A percentile compares a stretch with the other conserved stretches of the same genome.
Evolutionary conservation across 2,113 vertebrate species (phyloP).

Genomic region (Cephalopholis sonnerati): DNA sequence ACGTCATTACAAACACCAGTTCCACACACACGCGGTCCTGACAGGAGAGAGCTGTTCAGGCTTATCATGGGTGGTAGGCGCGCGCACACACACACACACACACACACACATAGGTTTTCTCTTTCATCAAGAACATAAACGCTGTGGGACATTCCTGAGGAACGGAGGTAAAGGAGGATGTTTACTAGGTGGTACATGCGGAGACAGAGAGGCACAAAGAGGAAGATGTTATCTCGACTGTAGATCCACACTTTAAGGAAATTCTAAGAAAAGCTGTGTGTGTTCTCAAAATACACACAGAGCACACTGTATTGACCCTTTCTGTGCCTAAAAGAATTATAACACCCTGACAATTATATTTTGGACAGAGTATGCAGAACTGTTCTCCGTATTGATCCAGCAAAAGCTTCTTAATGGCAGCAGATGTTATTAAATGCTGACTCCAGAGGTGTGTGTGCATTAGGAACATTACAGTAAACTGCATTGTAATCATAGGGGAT

Average conservation of each 20-base stretch:
- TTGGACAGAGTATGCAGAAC: background rate
- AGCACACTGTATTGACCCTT: background rate
- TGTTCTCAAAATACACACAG: slow-evolving; percentile 8
- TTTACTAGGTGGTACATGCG: slow-evolving; percentile 44
- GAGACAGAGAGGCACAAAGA: slow-evolving; percentile 48
- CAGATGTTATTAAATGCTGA: slow-evolving; percentile 20
- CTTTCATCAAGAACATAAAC: slow-evolving; percentile 18
- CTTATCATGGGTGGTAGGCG: slow-evolving; percentile 20
- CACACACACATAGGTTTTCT: background rate
- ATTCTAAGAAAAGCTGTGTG: background rate
- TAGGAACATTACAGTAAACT: slow-evolving; percentile 17
- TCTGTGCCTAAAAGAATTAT: background rate
- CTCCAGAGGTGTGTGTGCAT: background rate
- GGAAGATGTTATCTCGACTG: slow-evolving; percentile 67
- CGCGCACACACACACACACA: background rate
- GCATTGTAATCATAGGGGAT: background rate
- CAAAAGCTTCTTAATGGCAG: slow-evolving; percentile 19
- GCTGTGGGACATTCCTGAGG: slow-evolving; percentile 60
- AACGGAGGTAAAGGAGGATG: slow-evolving; percentile 61
- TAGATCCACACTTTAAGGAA: slow-evolving; percentile 6
- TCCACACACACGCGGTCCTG: background rate
- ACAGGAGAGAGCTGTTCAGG: slow-evolving; percentile 8
- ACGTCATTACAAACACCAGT: slow-evolving; percentile 17
- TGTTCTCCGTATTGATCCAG: slow-evolving; percentile 21
- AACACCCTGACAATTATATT: slow-evolving; percentile 3